Evolutionary conservation across 2,113 vertebrate species (phyloP).

Genomic region (Charadrius vociferus): DNA sequence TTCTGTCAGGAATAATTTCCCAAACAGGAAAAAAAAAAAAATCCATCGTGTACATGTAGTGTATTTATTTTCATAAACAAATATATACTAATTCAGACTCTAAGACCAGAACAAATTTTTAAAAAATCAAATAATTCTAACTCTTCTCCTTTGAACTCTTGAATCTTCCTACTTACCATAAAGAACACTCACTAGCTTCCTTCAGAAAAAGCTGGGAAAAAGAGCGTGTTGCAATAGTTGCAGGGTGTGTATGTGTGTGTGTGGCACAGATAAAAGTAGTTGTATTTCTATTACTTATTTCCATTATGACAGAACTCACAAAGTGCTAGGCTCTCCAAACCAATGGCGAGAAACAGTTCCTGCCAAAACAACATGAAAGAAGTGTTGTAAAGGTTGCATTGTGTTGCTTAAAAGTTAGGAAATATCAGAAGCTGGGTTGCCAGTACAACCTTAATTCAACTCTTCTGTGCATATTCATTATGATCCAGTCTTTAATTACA

Average conservation of each 20-base stretch:
- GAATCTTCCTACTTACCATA: neutral
- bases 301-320: slow-evolving; percentile 1
- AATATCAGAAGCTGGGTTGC: slow-evolving; percentile 8
- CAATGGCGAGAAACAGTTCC: neutral
- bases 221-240: neutral
- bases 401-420: slow-evolving; percentile 19
- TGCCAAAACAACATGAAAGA: slow-evolving; percentile 28
- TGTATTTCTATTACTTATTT: slow-evolving; percentile 25
- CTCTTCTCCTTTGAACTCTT: neutral
- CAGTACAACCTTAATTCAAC: slow-evolving; percentile 37
- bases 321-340: neutral
- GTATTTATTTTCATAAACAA: neutral
- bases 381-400: slow-evolving; percentile 23
- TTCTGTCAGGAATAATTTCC: neutral
- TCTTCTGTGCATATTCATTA: neutral
- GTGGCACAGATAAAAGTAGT: neutral
- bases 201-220: slow-evolving; percentile 28
- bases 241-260: neutral
- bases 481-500: slow-evolving; percentile 16
- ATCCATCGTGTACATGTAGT: neutral
- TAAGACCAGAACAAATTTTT: neutral
- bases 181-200: neutral
- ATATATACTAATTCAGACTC: neutral
- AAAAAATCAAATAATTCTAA: neutral
- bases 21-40: neutral